phyloP scores from a whole-genome alignment of 2,888 invertebrate species.

The Clivina fossor region DNA sequence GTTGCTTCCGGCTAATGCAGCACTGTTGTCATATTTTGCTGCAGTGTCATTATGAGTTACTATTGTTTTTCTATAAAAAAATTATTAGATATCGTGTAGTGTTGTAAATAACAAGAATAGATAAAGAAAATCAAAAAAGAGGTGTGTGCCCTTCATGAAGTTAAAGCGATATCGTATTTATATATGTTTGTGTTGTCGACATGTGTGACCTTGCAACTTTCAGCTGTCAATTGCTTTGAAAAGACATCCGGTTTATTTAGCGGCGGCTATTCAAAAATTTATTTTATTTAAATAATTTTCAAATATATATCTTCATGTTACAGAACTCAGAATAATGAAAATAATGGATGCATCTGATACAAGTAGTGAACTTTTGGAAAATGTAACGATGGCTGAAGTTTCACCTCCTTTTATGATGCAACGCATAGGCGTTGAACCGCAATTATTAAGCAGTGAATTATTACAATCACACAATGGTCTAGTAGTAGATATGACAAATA shows the following conservation, averaged over 20 bases:
- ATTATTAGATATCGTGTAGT: constrained; percentile 9
- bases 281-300: constrained; percentile 1
- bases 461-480: constrained; percentile 51
- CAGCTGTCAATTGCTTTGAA: constrained; percentile 27
- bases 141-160: constrained; percentile 1
- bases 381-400: constrained; percentile 48
- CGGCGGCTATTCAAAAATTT: constrained; percentile 23
- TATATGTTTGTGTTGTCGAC: constrained; percentile 24
- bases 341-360: constrained; percentile 26
- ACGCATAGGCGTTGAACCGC: constrained; percentile 49
- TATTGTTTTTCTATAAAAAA: constrained; percentile 21
- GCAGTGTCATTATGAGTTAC: constrained; percentile 34
- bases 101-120: constrained; percentile 8
- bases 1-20: constrained; percentile 43
- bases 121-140: constrained; percentile 11
- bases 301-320: constrained; percentile 23
- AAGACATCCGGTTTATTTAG: constrained; percentile 16
- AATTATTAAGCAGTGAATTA: constrained; percentile 49
- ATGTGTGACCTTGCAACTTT: constrained; percentile 36
- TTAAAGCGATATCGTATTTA: constrained; percentile 9
- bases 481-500: constrained; percentile 51
- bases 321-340: constrained; percentile 14
- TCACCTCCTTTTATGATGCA: constrained; percentile 52
- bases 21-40: constrained; percentile 56
- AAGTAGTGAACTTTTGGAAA: constrained; percentile 48